A percentile compares a stretch with the other conserved stretches of the same genome.
phyloP scores from a whole-genome alignment of 2,888 invertebrate genomes.

The Chalcis sispes region DNA sequence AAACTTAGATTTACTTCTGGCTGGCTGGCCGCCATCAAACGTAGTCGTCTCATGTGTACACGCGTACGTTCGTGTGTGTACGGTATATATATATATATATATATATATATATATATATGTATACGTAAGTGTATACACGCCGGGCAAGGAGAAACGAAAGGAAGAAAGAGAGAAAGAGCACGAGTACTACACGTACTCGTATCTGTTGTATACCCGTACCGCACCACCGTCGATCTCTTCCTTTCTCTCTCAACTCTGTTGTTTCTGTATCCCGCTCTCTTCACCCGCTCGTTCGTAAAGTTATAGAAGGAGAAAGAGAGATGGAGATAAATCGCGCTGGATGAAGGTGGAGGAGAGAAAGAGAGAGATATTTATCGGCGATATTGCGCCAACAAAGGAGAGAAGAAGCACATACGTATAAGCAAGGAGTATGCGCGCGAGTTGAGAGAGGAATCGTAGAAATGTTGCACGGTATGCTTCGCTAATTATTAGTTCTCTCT shows the following conservation, averaged over 20 bases:
- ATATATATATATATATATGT: constrained; percentile 36
- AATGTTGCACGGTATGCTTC: constrained; percentile 18
- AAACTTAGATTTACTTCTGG: constrained; percentile 76
- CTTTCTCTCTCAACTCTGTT: constrained; percentile 1
- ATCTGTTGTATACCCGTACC: neutral
- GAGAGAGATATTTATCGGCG: constrained; percentile 73
- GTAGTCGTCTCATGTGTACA: constrained; percentile 60
- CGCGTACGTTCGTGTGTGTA: constrained; percentile 52
- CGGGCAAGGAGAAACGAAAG: no score
- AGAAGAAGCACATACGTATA: neutral
- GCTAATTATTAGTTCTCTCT: constrained; percentile 49
- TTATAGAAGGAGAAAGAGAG: constrained; percentile 22
- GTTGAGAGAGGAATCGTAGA: constrained; percentile 40
- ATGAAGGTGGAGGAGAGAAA: constrained; percentile 61
- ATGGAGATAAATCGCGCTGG: constrained; percentile 45
- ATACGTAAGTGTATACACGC: constrained; percentile 14
- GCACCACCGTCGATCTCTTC: neutral
- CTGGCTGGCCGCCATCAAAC: constrained; percentile 75
- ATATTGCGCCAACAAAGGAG: constrained; percentile 64
- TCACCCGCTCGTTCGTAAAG: no score
- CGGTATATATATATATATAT: constrained; percentile 42
- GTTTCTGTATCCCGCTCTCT: neutral
- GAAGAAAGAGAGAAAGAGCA: neutral
- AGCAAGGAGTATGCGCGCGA: neutral
- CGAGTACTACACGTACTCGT: constrained; percentile 30